Percentiles rank a stretch among this genome's conserved stretches.
phyloP scores from a whole-genome alignment of 1,140 invertebrate species.

The Drosophila triauraria region DNA sequence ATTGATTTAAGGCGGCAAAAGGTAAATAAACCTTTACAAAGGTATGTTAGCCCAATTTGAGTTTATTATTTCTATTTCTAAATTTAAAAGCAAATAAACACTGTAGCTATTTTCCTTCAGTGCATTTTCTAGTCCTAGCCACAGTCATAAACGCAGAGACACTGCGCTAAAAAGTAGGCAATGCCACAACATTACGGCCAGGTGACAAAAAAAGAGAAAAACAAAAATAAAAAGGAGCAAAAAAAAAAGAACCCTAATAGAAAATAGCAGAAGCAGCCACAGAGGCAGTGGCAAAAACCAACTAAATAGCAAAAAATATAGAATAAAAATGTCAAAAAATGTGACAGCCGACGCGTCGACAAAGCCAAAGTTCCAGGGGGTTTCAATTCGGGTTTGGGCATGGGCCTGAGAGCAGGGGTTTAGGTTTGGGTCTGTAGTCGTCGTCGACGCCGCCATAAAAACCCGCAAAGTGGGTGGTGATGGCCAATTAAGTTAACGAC shows the following conservation, averaged over 20 bases:
- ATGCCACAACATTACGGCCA: constrained; percentile 60
- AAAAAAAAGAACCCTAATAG: constrained; percentile 46
- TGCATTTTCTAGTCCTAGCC: constrained; percentile 23
- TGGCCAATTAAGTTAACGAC: constrained; percentile 84
- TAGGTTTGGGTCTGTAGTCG: constrained; percentile 29
- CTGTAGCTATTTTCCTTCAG: neutral
- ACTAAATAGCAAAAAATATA: constrained; percentile 74
- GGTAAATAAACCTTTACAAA: too few species aligned
- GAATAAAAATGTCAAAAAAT: constrained; percentile 83
- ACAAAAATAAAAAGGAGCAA: constrained; percentile 21
- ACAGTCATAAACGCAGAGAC: constrained; percentile 31
- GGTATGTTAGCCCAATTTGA: too few species aligned
- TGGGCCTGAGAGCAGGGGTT: neutral
- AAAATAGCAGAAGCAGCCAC: constrained; percentile 30
- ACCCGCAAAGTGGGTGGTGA: constrained; percentile 83
- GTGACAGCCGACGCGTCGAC: constrained; percentile 69
- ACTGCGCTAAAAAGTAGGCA: constrained; percentile 73
- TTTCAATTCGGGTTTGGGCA: constrained; percentile 5
- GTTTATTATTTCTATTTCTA: too few species aligned
- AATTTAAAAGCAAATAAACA: neutral
- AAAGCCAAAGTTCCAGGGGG: constrained; percentile 42
- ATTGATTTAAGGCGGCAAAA: too few species aligned
- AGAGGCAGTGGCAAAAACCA: constrained; percentile 22
- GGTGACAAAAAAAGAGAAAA: constrained; percentile 71
- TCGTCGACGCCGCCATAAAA: constrained; percentile 64